Evolutionary conservation across 2,113 vertebrate species (phyloP), one percentile per base, ranked within the genome.

Genomic region (Catharus fuscescens): DNA sequence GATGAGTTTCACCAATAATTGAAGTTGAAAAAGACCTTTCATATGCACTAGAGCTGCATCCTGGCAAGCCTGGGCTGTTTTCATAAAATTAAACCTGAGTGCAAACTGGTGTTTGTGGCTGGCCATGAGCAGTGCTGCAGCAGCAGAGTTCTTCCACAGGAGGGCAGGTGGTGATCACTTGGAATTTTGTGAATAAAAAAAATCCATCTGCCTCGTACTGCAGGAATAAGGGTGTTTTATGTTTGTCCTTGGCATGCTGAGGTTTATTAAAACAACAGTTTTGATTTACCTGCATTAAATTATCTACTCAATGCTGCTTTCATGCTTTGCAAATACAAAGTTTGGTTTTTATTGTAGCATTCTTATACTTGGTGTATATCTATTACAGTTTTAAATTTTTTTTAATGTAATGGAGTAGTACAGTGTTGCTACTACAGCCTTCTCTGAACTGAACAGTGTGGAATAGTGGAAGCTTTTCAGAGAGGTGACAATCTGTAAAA

Each of bases 101-200:
- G 34, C 42, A 25, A 36, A 7, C 19, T 80, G 52, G 2, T 17
- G 1, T 69, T 85, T 53, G 56, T 91, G 84, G 36, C 45, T 79
- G 72, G 59, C 54, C 14, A 16, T 1, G 12, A 18, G 15, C 16
- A 20, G 14, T 82, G 81, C 44, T 96, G 95, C 93, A 95, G 62
- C 44, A 59, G 20, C 85, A 3, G 16, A 15, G 14, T 48, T 88
- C 78, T 48, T 90, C 96, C 93, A 93, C 92, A 80, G 24, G 92
- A 91, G 95, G 94, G 93, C 94, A 91, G 87, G 15, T 62, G 56
- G 38, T 57, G 81, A 85, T 91, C 80, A 56, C 71, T 80, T 93
- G 60, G 7, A 34, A 7, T 47, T 38, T 17, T 12, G 6, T 5
- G 15, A 28, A 40, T 7, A 12, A 84, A 42, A 83, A 40, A 38